Base-by-base conservation (phyloP, 2,797 vertebrate genomes). In the Phoebastria nigripes region DNA sequence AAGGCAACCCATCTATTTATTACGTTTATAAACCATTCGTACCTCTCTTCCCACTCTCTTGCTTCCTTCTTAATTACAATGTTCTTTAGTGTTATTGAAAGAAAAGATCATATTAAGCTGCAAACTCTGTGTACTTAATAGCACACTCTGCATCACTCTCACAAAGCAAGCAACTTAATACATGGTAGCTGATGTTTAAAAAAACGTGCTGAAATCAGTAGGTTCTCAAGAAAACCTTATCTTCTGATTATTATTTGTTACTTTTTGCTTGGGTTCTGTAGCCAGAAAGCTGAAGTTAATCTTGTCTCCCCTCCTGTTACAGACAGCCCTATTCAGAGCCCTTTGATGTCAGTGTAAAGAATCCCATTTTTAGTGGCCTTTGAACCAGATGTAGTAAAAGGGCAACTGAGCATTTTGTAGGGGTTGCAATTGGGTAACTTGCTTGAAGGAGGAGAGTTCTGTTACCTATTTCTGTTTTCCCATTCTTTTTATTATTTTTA, bases 351-450 rank as follows among this genome's bases (percentile, higher is more conserved):
- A 65, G 51, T 58, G 90, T 87, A 88, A 96, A 95, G 95, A 96
- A 97, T 96, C 93, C 46, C 93, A 91, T 92, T 97, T 97, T 95
- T 88, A 59, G 92, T 92, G 95, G 94, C 96, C 95, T 96, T 97
- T 97, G 96, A 97, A 97, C 95, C 79, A 97, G 93, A 76, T 76
- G 82, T 86, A 93, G 84, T 92, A 97, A 96, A 95, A 96, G 76
- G 84, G 87, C 96, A 93, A 39, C 95, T 31, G 90, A 95, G 65
- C 84, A 17, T 91, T 93, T 87, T 92, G 82, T 86, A 92, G 77
- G 51, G 58, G 39, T 72, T 91, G 89, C 69, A 79, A 0, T 92
- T 93, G 62, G 76, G 89, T 82, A 94, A 90, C 66, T 82, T 67
- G 47, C 74, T 87, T 92, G 59, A 93, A 91, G 90, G 35, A 78